These are phyloP conservation scores for Melinaea menophilus DNA, from an alignment of 2,888 invertebrate genomes.

Conservation along the genomic window DNA sequence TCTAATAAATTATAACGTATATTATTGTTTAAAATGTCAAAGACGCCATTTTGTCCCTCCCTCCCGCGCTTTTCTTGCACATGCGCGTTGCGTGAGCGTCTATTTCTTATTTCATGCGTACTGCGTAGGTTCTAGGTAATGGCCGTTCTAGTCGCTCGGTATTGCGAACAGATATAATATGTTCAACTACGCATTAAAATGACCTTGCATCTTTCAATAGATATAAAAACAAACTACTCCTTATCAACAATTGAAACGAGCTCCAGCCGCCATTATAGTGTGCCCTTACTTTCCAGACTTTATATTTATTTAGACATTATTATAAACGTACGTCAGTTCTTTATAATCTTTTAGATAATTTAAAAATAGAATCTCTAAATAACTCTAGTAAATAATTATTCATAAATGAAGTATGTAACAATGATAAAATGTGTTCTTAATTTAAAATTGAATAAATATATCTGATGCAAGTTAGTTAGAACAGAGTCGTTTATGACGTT, in stretches of 20 bases:
- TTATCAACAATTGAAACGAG: slow-evolving; percentile 26
- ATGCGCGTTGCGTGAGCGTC: slow-evolving; percentile 42
- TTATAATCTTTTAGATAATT: too few relatives aligned
- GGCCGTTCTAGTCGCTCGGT: slow-evolving; percentile 26
- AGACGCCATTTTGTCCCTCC: slow-evolving; percentile 39
- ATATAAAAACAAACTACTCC: slow-evolving; percentile 34
- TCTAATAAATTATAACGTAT: too few relatives aligned
- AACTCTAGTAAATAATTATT: too few relatives aligned
- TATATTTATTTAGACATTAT: background rate
- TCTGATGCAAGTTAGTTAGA: too few relatives aligned
- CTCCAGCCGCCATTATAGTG: slow-evolving; percentile 10
- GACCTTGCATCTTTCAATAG: slow-evolving; percentile 40
- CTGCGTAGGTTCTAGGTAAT: slow-evolving; percentile 15
- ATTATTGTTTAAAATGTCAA: slow-evolving; percentile 14
- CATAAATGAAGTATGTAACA: too few relatives aligned
- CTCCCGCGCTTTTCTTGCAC: slow-evolving; percentile 49
- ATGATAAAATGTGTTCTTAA: too few relatives aligned
- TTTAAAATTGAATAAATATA: too few relatives aligned
- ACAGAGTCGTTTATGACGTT: too few relatives aligned
- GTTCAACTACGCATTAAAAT: slow-evolving; percentile 43
- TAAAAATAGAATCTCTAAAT: too few relatives aligned
- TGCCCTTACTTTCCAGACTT: slow-evolving; percentile 3
- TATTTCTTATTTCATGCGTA: slow-evolving; percentile 16
- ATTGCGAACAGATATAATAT: slow-evolving; percentile 31
- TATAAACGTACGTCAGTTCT: too few relatives aligned